phyloP scores from a whole-genome alignment of 2,888 invertebrate species.

The Hermaeophaga mercurialis region DNA sequence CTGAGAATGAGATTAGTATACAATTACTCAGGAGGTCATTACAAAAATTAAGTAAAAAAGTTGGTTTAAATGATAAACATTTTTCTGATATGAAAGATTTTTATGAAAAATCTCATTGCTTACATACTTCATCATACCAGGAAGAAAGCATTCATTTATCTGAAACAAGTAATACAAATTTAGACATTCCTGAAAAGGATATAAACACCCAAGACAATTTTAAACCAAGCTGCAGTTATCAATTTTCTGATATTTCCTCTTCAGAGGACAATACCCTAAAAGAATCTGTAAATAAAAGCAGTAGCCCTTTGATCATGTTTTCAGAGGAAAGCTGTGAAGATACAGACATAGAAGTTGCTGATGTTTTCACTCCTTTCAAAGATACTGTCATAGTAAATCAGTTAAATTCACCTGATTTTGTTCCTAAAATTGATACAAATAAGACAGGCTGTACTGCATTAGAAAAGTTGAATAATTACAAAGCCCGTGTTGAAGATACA shows the following conservation, averaged over 20 bases:
- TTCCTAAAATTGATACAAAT: not conserved
- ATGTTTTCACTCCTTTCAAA: not conserved
- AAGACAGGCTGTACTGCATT: conserved; percentile 16
- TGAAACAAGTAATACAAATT: too few species aligned
- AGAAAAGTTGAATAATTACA: conserved; percentile 31
- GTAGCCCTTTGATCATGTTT: not conserved
- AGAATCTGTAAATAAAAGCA: not conserved
- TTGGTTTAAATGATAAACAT: conserved; percentile 21
- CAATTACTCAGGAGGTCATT: conserved; percentile 18
- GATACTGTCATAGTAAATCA: not conserved
- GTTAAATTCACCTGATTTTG: not conserved
- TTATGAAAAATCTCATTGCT: conserved; percentile 30
- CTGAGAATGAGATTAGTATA: conserved; percentile 9
- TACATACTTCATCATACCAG: not conserved
- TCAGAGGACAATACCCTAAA: not conserved
- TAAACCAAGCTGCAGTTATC: not conserved
- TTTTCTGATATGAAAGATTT: conserved; percentile 24
- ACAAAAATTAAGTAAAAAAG: conserved; percentile 21
- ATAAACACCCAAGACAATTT: not conserved
- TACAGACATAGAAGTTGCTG: not conserved
- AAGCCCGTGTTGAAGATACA: conserved; percentile 18
- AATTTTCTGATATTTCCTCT: not conserved
- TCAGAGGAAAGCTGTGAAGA: not conserved
- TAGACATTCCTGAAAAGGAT: conserved; percentile 30
- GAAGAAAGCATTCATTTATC: too few species aligned